Evolutionary conservation across 2,797 vertebrate species (phyloP), one percentile per base, ranked within the genome.

Genomic region (Cossypha dichroa): DNA sequence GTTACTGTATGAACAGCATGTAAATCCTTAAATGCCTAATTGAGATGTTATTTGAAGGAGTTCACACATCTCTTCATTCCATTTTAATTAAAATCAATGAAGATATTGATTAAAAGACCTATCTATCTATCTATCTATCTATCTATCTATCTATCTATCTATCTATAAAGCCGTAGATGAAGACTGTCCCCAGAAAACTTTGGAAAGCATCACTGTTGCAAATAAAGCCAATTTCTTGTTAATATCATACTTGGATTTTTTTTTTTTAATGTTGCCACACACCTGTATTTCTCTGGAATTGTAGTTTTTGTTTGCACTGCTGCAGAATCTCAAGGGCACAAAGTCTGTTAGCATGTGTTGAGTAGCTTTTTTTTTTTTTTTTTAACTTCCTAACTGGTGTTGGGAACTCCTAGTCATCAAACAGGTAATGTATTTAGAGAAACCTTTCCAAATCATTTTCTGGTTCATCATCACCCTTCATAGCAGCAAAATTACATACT

Each of bases 81-180:
- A 15, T 58, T 95, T 94, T 95, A 90, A 93, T 96, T 95, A 83
- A 92, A 94, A 88, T 34, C 36, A 78, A 52, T 91, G 72, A 79
- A 36, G 33, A 51, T 86, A 93, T 77, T 92, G 75, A 92, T 91
- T 91, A 45, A 85, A 94, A 91, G 48, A 88, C 19, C 21, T 45
- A 20, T 43, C 11, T 23, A 23, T 46, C 8, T 23, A 14, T 45
- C 25, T 86, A n/a, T 31, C 33, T 34, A 23, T 46, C 8, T 23
- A 14, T 45, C 25, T 86, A n/a, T 31, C 21, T 45, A 20, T 43
- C 11, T 23, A 23, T 46, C 8, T 23, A 14, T 45, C 25, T 86
- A n/a, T 31, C 33, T 34, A n/a, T 31, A 70, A 83, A 36, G n/a
- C 12, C 80, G 18, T 29, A 77, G 54, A 54, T 73, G 34, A 93